Evolutionary conservation across 2,113 vertebrate species (phyloP).

Genomic region (Oenanthe oenanthe): DNA sequence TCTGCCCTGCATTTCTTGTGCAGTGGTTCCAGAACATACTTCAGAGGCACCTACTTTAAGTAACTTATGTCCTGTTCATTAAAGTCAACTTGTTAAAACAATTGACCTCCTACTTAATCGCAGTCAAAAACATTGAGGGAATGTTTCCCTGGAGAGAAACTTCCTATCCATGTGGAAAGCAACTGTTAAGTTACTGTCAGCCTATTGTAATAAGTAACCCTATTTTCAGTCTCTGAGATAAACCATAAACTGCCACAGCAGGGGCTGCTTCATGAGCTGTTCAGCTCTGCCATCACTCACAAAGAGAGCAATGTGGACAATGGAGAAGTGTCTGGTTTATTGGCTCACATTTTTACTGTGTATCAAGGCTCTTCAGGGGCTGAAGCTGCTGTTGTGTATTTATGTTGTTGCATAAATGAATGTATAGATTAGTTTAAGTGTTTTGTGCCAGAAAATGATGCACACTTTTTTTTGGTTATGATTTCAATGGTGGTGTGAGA

Average conservation of each 20-base stretch:
- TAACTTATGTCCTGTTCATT: not conserved
- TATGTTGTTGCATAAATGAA: not conserved
- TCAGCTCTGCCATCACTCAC: not conserved
- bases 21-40: not conserved
- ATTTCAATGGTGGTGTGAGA: not conserved
- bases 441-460: not conserved
- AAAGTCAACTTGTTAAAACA: not conserved
- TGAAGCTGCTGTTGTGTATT: slow-evolving; percentile 9
- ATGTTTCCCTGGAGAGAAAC: not conserved
- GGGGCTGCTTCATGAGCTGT: slow-evolving; percentile 7
- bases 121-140: not conserved
- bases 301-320: not conserved
- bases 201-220: not conserved
- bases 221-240: not conserved
- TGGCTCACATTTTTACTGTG: not conserved
- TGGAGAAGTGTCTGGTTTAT: not conserved
- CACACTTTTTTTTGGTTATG: not conserved
- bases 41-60: not conserved
- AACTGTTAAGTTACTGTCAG: not conserved
- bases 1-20: not conserved
- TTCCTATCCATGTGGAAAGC: not conserved
- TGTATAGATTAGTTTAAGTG: not conserved
- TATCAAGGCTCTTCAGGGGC: not conserved
- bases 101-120: not conserved
- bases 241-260: slow-evolving; percentile 9